phyloP scores from a whole-genome alignment of 2,113 vertebrate species.

The Callithrix jacchus region DNA sequence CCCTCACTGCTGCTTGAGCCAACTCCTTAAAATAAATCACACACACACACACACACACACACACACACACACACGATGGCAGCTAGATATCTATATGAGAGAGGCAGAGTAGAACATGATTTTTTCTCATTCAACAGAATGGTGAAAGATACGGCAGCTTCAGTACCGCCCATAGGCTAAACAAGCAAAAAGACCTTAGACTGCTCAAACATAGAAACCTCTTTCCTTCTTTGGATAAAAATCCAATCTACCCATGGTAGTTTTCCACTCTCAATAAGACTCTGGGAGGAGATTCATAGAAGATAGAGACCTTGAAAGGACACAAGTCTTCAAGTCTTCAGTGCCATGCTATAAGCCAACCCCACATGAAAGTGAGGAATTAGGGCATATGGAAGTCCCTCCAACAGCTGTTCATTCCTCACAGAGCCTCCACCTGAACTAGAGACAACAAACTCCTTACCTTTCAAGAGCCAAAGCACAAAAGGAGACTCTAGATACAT shows the following conservation, averaged over 20 bases:
- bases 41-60: not conserved
- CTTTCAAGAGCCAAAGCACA: not conserved
- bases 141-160: not conserved
- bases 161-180: not conserved
- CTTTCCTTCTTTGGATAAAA: not conserved
- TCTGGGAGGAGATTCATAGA: not conserved
- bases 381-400: not conserved
- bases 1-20: not conserved
- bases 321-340: not conserved
- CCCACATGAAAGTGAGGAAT: not conserved
- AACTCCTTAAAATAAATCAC: not conserved
- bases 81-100: not conserved
- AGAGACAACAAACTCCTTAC: too few relatives aligned
- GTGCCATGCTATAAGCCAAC: not conserved
- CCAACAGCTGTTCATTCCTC: too few relatives aligned
- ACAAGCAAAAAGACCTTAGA: not conserved
- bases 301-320: not conserved
- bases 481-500: not conserved
- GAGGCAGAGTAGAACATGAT: not conserved
- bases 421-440: not conserved
- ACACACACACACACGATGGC: not conserved
- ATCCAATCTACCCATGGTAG: not conserved
- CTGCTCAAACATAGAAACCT: not conserved
- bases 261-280: not conserved
- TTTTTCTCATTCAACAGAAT: not conserved